Evolutionary conservation across 2,113 vertebrate genomes (phyloP), one percentile per base, ranked within the genome.

Genomic region (Leucoraja erinaceus): DNA sequence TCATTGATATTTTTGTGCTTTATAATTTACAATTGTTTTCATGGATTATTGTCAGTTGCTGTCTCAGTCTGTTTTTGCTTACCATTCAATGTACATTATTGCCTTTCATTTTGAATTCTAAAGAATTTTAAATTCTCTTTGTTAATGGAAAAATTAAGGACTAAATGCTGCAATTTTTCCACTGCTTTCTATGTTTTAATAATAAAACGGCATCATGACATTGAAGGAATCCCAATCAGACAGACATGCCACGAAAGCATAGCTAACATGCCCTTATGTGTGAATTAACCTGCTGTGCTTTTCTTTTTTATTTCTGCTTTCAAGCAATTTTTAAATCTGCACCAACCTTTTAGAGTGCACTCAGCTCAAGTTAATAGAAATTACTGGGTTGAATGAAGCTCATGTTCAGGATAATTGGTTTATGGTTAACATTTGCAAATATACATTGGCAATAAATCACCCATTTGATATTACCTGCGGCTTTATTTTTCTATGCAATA

Each of bases 91-190:
- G 83, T 16, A 86, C 25, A 61, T 63, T 63, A 31, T 66, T 33
- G 59, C 28, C 31, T 66, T 88, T 88, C 59, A 88, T 8, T 88
- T 61, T 59, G 59, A 88, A 31, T 88, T 31, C 28, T 31, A 63
- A 22, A 63, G 14, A 25, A 31, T 61, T 66, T 31, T 63, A 83
- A 18, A 63, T 88, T 88, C 61, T n/a, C 28, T 2, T 88, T 66
- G 61, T 88, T 88, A 61, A 88, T 88, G n/a, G 61, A 6, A 59
- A 84, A 84, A 59, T 88, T 88, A n/a, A 88, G 59, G 28, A 86
- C 3, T 86, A 86, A 86, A 86, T 88, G 72, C 16, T 28, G 25
- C 56, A 63, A 63, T 63, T 59, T 63, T 63, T 25, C 59, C 14
- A 88, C 59, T 66, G 3, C 22, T n/a, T 22, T 61, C 59, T 61